These are phyloP conservation scores for Stenurella melanura DNA, from an alignment of 2,888 invertebrate genomes.

Conservation along the genomic window DNA sequence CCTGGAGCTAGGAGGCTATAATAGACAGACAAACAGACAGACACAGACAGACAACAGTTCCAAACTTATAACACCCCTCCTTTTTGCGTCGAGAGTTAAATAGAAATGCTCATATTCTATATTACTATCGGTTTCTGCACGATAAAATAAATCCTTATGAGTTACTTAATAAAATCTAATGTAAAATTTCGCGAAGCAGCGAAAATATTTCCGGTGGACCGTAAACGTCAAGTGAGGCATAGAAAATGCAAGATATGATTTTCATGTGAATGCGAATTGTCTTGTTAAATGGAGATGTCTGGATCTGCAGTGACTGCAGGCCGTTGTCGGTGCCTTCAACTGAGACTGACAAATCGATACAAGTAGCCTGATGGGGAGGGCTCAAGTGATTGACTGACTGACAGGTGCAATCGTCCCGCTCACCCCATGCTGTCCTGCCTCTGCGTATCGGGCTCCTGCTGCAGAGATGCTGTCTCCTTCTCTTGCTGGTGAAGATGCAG, in stretches of 20 bases:
- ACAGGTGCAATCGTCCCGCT: slow-evolving; percentile 67
- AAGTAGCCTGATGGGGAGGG: slow-evolving; percentile 67
- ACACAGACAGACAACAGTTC: no score
- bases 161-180: neutral
- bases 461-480: neutral
- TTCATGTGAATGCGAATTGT: slow-evolving; percentile 37
- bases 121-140: neutral
- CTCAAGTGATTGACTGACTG: slow-evolving; percentile 72
- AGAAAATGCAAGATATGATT: slow-evolving; percentile 36
- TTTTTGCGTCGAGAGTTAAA: no score
- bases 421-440: slow-evolving; percentile 42
- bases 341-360: slow-evolving; percentile 68
- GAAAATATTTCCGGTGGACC: neutral
- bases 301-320: slow-evolving; percentile 63
- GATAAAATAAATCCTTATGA: neutral
- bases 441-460: slow-evolving; percentile 32
- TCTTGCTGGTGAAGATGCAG: neutral
- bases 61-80: no score
- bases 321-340: slow-evolving; percentile 60
- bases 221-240: slow-evolving; percentile 23
- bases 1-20: no score
- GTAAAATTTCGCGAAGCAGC: neutral
- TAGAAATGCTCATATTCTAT: neutral
- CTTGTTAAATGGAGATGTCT: slow-evolving; percentile 60
- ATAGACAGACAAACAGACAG: no score